phyloP scores from a whole-genome alignment of 2,888 invertebrate species.

The Himalopsyche anomala region DNA sequence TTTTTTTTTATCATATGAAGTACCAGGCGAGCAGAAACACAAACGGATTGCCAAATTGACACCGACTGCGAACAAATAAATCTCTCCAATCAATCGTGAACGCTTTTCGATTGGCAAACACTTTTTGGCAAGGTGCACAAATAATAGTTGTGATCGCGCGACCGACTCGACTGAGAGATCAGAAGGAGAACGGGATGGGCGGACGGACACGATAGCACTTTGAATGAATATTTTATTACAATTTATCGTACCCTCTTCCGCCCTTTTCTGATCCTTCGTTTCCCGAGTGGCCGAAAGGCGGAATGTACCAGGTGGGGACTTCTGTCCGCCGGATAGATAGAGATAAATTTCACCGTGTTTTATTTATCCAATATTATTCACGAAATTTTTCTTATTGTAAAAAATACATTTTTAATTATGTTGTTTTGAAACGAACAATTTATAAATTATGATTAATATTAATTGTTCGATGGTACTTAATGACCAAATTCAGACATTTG shows the following conservation, averaged over 20 bases:
- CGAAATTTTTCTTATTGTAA: too few relatives aligned
- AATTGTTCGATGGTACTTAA: too few relatives aligned
- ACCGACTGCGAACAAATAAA: slow-evolving; percentile 9
- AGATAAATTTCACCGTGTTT: not conserved
- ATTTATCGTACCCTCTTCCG: slow-evolving; percentile 60
- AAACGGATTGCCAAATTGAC: slow-evolving; percentile 25
- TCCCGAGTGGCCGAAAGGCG: slow-evolving; percentile 38
- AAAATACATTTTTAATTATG: too few relatives aligned
- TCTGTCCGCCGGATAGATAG: not conserved
- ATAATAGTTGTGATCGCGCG: slow-evolving; percentile 47
- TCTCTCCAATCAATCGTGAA: slow-evolving; percentile 34
- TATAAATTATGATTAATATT: too few relatives aligned
- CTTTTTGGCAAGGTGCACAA: not conserved
- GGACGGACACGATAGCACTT: slow-evolving; percentile 47
- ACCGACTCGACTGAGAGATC: not conserved
- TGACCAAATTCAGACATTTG: too few relatives aligned
- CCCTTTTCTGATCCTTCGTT: slow-evolving; percentile 52
- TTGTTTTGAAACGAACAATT: too few relatives aligned
- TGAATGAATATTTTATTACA: slow-evolving; percentile 64
- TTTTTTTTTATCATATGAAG: not conserved
- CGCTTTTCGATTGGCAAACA: slow-evolving; percentile 27
- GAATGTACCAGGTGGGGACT: slow-evolving; percentile 14
- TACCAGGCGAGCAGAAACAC: not conserved
- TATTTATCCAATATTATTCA: too few relatives aligned
- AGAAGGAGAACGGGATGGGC: slow-evolving; percentile 45